Percentiles rank a stretch among this genome's conserved stretches.
These are phyloP conservation scores for Blomia tropicalis DNA, from an alignment of 2,888 invertebrate genomes.

Conservation along the genomic window DNA sequence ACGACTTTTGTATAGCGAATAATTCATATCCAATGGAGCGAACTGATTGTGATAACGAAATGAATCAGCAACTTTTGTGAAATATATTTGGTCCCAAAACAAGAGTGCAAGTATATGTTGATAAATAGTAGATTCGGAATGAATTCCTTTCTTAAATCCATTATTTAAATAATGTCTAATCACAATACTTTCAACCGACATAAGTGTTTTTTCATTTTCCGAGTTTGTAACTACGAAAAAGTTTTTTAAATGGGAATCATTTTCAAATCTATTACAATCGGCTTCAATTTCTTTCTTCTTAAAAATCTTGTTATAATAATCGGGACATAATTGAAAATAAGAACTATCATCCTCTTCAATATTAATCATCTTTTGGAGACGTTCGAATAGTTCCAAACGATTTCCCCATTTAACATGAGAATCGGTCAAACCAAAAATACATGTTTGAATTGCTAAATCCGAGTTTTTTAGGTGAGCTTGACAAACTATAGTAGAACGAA, in stretches of 20 bases:
- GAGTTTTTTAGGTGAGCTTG: constrained; percentile 41
- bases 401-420: constrained; percentile 35
- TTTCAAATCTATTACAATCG: constrained; percentile 7
- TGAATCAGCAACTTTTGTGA: constrained; percentile 43
- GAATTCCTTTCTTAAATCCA: constrained; percentile 45
- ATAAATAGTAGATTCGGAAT: constrained; percentile 53
- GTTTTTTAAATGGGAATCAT: constrained; percentile 26
- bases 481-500: constrained; percentile 47
- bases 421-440: constrained; percentile 36
- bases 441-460: constrained; percentile 35
- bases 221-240: constrained; percentile 28
- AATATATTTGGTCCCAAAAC: constrained; percentile 64
- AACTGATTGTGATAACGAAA: constrained; percentile 51
- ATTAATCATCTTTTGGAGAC: constrained; percentile 16
- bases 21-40: constrained; percentile 55
- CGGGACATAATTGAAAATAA: constrained; percentile 5
- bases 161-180: constrained; percentile 41
- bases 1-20: constrained; percentile 51
- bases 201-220: constrained; percentile 36
- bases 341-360: neutral
- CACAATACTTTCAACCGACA: constrained; percentile 45
- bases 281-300: constrained; percentile 18
- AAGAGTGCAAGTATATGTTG: constrained; percentile 48
- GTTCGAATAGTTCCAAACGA: constrained; percentile 34
- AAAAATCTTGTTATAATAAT: constrained; percentile 12